Conservation (phyloP, 2,888 invertebrate genomes). For the Zootermopsis nevadensis region DNA sequence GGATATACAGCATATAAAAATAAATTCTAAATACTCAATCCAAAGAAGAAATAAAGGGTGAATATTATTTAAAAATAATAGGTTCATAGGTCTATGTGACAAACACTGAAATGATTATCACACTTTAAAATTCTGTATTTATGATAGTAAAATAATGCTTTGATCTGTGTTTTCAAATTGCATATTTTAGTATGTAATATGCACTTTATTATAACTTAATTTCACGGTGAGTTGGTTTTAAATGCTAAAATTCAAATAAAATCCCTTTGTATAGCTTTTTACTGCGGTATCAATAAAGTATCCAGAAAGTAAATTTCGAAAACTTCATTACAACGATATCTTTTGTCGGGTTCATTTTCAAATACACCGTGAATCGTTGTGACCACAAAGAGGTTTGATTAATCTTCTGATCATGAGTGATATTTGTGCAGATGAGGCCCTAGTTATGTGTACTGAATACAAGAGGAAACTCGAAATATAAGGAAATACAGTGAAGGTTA, state of each 20-base stretch:
- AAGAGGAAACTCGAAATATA: not conserved
- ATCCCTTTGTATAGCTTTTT: not conserved
- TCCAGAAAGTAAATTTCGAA: not conserved
- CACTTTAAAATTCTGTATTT: not conserved
- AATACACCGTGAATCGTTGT: not conserved
- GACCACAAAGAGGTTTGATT: not conserved
- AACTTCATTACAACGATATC: not conserved
- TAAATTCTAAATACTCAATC: no score
- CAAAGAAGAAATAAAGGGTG: no score
- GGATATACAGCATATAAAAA: no score
- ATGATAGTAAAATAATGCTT: not conserved
- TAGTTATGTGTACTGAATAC: not conserved
- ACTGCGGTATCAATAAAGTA: not conserved
- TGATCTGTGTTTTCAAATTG: not conserved
- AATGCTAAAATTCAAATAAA: not conserved
- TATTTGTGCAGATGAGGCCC: not conserved
- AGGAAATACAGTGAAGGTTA: not conserved
- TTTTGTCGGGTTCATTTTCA: not conserved
- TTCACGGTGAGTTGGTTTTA: not conserved
- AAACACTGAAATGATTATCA: not conserved
- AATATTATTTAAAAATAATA: no score
- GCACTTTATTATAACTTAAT: not conserved
- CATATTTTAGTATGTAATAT: not conserved
- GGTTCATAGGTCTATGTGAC: no score
- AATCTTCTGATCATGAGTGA: not conserved